These are phyloP conservation scores for Danionella cerebrum DNA, from an alignment of 2,113 vertebrate species.

Conservation along the genomic window DNA sequence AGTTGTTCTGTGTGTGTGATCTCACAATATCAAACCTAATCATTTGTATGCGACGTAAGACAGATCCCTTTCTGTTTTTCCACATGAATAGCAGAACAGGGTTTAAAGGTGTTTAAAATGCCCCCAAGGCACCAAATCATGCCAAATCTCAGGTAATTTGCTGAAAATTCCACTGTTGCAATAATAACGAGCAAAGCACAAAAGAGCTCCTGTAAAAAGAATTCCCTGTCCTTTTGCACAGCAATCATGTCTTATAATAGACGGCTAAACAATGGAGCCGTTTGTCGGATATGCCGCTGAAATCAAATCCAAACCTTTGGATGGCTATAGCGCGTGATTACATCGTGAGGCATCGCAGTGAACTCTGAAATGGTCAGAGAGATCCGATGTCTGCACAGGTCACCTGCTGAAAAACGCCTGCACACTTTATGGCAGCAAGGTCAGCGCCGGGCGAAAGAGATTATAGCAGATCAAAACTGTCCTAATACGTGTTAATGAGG, in stretches of 20 bases:
- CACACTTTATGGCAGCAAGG: neutral
- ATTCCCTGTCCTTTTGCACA: neutral
- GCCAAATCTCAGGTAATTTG: slow-evolving; percentile 7
- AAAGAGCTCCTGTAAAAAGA: neutral
- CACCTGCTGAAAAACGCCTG: neutral
- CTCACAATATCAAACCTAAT: too few species aligned
- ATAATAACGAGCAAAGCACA: neutral
- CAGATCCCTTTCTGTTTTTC: slow-evolving; percentile 47
- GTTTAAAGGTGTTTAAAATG: neutral
- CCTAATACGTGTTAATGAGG: slow-evolving; percentile 68
- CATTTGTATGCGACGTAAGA: too few species aligned
- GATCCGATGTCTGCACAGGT: neutral
- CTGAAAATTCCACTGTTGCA: neutral
- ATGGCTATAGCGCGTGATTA: slow-evolving; percentile 4
- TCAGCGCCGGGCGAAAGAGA: slow-evolving; percentile 51
- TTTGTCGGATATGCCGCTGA: neutral
- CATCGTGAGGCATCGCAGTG: neutral
- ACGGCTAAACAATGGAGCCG: neutral
- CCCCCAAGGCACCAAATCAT: slow-evolving; percentile 34
- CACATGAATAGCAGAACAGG: neutral
- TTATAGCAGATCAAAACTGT: slow-evolving; percentile 68
- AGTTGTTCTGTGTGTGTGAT: too few species aligned
- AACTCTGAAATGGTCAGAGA: neutral
- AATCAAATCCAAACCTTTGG: slow-evolving; percentile 6
- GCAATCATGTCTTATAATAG: neutral